Base-by-base conservation (phyloP, 37 sponge, comb jelly and placozoan species). In the Haliclona indistincta region DNA sequence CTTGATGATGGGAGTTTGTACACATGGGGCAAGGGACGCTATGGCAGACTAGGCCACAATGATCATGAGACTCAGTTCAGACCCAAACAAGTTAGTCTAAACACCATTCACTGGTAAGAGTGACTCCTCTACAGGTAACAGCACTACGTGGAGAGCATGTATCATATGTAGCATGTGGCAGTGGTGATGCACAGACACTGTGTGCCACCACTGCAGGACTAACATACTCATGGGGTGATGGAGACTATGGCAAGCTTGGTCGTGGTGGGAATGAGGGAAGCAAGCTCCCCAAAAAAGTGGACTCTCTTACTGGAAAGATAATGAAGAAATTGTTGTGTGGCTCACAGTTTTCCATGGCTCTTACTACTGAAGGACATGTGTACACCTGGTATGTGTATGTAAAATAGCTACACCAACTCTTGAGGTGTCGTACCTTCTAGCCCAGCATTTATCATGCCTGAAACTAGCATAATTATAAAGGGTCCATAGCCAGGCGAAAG, bases 11-110 rank as follows among this genome's bases (percentile, higher is more conserved):
- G 97, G 6, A 71, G 56, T 22, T 74, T 97, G 53, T 93, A 88
- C 78, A 97, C 97, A 5, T 97, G 97, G 97, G 97, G 97, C 40
- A 97, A 97, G 62, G 97, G 97, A 7, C 75, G 97, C 30, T 97
- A 97, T 74, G 97, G 97, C 30, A 68, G 97, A 63, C 92, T 97
- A 3, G 97, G 97, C 2, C 97, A 97, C 71, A 94, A 94, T 39
- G 92, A 93, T 41, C 71, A 84, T 58, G 97, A 97, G 23, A 88
- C 90, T 34, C 91, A 91, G 63, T 38, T 83, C 64, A 93, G 80
- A 53, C 97, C 97, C 26, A 97, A 97, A 71, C 83, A 80, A 68
- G 94, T 97, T 15, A 51, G 82, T 35, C 54, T 42, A 3, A 35
- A 67, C 23, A 63, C 28, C 36, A 63, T 33, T 47, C 13, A 47